Conservation (phyloP, 2,113 vertebrate species). For the Scopus umbretta region DNA sequence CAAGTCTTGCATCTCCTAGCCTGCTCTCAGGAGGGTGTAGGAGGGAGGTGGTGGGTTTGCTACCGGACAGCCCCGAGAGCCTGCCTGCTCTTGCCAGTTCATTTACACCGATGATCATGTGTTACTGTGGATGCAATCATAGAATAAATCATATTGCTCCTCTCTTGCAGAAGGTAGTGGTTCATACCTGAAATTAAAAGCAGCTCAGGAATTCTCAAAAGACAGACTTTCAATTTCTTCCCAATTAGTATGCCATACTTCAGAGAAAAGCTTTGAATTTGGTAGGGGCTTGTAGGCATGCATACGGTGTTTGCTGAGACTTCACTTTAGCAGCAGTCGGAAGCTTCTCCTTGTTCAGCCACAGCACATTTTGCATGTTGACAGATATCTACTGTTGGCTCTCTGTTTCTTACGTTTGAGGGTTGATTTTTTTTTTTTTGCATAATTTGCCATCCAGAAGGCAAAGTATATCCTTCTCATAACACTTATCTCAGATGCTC, state of each 20-base stretch:
- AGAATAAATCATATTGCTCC: not conserved
- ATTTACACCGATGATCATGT: accelerated
- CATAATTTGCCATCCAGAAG: not conserved
- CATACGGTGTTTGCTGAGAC: not conserved
- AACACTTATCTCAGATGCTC: not conserved
- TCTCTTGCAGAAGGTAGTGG: not conserved
- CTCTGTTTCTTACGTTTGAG: not conserved
- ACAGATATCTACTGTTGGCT: not conserved
- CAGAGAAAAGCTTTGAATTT: constrained; percentile 11
- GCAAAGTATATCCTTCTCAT: not conserved
- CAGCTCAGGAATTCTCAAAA: not conserved
- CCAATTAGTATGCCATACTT: not conserved
- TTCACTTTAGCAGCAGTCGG: not conserved
- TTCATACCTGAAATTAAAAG: not conserved
- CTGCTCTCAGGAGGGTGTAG: not conserved
- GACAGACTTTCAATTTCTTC: not conserved
- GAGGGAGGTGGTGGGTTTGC: not conserved
- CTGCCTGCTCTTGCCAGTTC: accelerated
- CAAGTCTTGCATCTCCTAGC: accelerated
- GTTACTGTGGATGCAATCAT: not conserved
- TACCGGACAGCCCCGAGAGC: not conserved
- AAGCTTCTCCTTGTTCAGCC: not conserved
- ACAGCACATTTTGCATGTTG: constrained; percentile 1
- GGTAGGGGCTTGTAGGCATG: not conserved
- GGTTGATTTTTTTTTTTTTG: not conserved